Base-by-base conservation (phyloP, 2,888 invertebrate genomes). In the Melikaiella ostensackeni region DNA sequence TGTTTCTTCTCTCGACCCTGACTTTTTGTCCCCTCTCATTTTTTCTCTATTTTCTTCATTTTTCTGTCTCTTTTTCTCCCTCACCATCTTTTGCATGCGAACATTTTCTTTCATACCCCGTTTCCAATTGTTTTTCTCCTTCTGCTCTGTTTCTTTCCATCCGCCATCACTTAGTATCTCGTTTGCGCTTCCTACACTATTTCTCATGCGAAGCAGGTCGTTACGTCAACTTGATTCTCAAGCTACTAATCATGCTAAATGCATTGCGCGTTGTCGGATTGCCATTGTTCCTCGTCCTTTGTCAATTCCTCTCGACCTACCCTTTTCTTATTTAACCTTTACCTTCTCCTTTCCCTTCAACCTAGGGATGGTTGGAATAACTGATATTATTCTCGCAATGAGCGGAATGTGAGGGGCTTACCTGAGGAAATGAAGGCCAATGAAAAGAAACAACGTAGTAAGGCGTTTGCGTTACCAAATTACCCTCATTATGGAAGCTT, bases 181-280 rank as follows among this genome's bases (percentile, higher is more conserved):
- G 42, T 78, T 70, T 50, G 24, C 38, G 33, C 61, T 38, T 21
- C 27, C 62, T 63, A 6, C 13, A 19, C 19, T 38, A 42, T 61
- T 70, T 46, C 62, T 59, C 62, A 61, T 70, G 59, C 76, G 42
- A 70, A 50, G n/a, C 50, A 30, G 30, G 70, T 70, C 50, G 70
- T 70, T 50, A 70, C 70, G 75, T 82, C 78, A 76, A 64, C 77
- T 77, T 76, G 79, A 80, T 80, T 82, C 80, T 79, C 75, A 57
- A 74, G 64, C 76, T 80, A 79, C 77, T 80, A 84, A 83, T 84
- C 81, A 81, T 77, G 77, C 80, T 84, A 80, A 84, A 84, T 79
- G 78, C 79, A 80, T 83, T 77, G 75, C 80, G 42, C 79, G 35
- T 79, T 62, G 66, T 75, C 42, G 42, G 79, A 80, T 80, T 74